Evolutionary conservation across 1,140 invertebrate genomes (phyloP).

Genomic region (Parapsyche elsis): DNA sequence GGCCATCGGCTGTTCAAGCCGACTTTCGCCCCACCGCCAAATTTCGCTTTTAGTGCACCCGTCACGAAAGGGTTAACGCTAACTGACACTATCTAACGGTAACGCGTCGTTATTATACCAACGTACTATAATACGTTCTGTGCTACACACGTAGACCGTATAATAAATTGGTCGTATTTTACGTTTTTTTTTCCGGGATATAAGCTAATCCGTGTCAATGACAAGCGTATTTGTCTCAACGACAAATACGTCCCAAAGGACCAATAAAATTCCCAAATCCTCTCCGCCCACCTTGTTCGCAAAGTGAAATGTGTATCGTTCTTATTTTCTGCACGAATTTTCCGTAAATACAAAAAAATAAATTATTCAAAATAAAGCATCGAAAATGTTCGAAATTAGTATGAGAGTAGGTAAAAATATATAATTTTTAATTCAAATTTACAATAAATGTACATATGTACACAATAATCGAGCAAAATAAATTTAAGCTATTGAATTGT

Average conservation of each 20-base stretch:
- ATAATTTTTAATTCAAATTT: too few species aligned
- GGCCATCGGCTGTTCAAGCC: background rate
- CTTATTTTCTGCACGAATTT: background rate
- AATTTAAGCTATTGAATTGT: too few species aligned
- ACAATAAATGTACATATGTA: too few species aligned
- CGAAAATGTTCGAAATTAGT: too few species aligned
- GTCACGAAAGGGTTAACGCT: background rate
- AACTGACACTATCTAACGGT: background rate
- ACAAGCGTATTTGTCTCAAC: conserved; percentile 2
- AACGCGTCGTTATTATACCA: background rate
- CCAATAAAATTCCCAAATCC: conserved; percentile 14
- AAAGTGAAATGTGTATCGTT: background rate
- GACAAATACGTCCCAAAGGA: conserved; percentile 13
- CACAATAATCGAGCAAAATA: too few species aligned
- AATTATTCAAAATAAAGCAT: background rate
- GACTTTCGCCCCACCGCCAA: background rate
- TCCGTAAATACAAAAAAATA: background rate
- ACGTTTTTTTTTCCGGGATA: background rate
- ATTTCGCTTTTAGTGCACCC: background rate
- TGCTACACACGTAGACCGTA: background rate
- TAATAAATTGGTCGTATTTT: background rate
- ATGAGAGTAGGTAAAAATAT: too few species aligned
- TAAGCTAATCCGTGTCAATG: conserved; percentile 8
- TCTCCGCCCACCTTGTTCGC: conserved; percentile 10
- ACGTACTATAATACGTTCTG: background rate